Percentiles rank a stretch among this genome's conserved stretches.
These are phyloP conservation scores for Nephotettix cincticeps DNA, from an alignment of 1,140 invertebrate species.

Conservation along the genomic window DNA sequence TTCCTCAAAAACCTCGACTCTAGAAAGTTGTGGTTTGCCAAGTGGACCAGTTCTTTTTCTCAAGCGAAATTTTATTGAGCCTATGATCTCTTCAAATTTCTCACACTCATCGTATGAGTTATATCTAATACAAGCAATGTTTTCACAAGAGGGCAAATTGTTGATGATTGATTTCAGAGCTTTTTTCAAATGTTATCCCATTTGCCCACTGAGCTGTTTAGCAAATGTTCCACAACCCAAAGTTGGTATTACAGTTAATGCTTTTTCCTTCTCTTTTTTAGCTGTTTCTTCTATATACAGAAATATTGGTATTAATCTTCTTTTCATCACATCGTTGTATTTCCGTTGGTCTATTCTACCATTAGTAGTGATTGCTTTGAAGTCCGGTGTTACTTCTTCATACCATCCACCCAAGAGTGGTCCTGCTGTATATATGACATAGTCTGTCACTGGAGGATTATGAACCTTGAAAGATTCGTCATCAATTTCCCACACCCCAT, in stretches of 20 bases:
- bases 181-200: slow-evolving; percentile 1
- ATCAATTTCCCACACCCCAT: not conserved
- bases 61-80: not conserved
- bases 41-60: not conserved
- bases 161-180: not conserved
- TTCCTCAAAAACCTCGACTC: not conserved
- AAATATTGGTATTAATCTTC: not conserved
- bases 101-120: slow-evolving; percentile 8
- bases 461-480: slow-evolving; percentile 5
- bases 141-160: not conserved
- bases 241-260: not conserved
- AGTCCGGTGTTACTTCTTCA: not conserved
- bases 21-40: not conserved
- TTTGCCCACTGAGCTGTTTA: not conserved
- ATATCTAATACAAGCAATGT: slow-evolving; percentile 3
- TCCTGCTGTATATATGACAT: not conserved
- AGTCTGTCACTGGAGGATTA: not conserved
- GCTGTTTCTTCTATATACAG: slow-evolving; percentile 2
- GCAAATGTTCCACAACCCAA: slow-evolving; percentile 20
- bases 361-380: not conserved
- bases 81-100: not conserved
- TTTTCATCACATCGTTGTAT: not conserved
- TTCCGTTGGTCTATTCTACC: not conserved
- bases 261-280: not conserved
- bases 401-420: not conserved